Conservation (phyloP, 1,140 invertebrate genomes). For the Hyposmocoma kahamanoa region DNA sequence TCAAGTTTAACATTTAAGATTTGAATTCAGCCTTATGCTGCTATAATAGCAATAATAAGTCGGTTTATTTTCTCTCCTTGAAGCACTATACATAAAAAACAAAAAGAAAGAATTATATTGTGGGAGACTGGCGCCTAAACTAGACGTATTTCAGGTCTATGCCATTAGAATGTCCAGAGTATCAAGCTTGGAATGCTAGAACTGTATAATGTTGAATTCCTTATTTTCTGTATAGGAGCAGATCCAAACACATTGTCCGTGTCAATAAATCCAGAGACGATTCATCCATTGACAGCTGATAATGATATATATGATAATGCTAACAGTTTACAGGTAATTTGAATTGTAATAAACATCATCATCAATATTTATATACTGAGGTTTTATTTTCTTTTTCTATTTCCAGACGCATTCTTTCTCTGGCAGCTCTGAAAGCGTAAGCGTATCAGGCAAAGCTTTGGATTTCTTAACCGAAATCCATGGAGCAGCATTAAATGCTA, state of each 20-base stretch:
- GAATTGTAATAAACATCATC: slow-evolving; percentile 50
- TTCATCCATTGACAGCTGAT: slow-evolving; percentile 51
- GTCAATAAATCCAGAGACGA: slow-evolving; percentile 31
- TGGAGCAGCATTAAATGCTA: slow-evolving; percentile 84
- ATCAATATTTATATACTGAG: background rate
- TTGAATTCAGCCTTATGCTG: no score
- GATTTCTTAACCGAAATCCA: slow-evolving; percentile 74
- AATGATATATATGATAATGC: slow-evolving; percentile 74
- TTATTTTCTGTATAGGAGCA: no score
- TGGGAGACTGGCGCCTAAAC: no score
- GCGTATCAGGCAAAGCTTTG: slow-evolving; percentile 76
- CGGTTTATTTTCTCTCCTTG: no score
- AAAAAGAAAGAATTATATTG: no score
- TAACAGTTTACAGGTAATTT: slow-evolving; percentile 76
- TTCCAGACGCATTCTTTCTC: slow-evolving; percentile 71
- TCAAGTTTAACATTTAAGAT: no score
- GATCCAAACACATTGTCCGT: background rate
- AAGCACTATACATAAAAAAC: background rate
- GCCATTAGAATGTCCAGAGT: no score
- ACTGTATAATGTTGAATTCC: no score
- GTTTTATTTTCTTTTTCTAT: slow-evolving; percentile 7
- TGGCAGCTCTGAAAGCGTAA: slow-evolving; percentile 75
- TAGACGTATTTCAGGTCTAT: no score
- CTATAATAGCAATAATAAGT: no score
- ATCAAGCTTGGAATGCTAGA: no score